Conservation (phyloP, 2,113 vertebrate species). For the Orientallactaga bullata region DNA sequence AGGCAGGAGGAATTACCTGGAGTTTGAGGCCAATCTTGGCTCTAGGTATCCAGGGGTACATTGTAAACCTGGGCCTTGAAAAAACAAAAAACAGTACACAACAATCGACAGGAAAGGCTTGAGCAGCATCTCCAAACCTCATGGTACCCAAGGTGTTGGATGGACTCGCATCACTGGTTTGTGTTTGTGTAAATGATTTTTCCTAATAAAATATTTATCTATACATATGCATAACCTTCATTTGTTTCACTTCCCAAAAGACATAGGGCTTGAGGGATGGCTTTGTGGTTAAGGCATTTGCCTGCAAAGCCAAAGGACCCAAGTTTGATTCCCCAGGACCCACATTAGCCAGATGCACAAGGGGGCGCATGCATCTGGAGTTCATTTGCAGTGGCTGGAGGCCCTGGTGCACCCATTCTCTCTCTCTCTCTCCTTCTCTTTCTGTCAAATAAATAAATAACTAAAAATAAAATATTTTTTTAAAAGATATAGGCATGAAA, state of each 20-base stretch:
- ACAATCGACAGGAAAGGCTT: background rate
- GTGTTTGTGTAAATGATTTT: fast-evolving
- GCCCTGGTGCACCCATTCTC: no score
- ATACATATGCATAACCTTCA: background rate
- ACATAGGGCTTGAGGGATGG: no score
- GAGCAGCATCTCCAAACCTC: background rate
- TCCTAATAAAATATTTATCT: background rate
- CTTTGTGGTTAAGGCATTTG: no score
- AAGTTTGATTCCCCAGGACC: no score
- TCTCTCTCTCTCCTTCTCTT: no score
- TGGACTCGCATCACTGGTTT: background rate
- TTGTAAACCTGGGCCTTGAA: background rate
- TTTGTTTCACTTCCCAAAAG: background rate
- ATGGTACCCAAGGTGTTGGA: fast-evolving
- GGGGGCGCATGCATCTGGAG: no score
- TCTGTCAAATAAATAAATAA: no score
- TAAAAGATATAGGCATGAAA: background rate
- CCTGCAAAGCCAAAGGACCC: no score
- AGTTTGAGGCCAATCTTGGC: background rate
- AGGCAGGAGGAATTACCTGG: background rate
- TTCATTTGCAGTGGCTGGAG: no score
- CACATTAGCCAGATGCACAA: no score
- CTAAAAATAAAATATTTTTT: no score
- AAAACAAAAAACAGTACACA: background rate
- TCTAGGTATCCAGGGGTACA: background rate